These are phyloP conservation scores for Pangasius krempfi DNA, from an alignment of 2,797 vertebrate genomes.

Conservation along the genomic window DNA sequence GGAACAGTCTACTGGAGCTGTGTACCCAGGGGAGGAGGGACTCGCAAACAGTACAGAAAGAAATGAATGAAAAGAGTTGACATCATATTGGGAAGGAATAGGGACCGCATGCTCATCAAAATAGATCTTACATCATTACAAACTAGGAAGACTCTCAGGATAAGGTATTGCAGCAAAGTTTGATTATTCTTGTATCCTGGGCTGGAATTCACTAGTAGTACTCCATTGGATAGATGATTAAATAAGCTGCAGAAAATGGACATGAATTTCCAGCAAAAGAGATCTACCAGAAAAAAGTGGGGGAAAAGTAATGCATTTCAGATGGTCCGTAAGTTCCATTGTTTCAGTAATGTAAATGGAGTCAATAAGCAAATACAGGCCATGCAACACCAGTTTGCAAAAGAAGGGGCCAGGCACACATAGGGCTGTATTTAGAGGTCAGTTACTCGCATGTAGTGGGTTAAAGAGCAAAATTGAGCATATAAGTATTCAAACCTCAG, in stretches of 20 bases:
- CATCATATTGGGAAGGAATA: neutral
- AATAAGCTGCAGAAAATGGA: neutral
- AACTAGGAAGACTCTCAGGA: neutral
- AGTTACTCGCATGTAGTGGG: neutral
- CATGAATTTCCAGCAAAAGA: neutral
- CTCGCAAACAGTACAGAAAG: conserved; percentile 12
- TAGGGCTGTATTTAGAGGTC: neutral
- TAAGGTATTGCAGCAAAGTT: neutral
- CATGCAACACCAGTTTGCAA: neutral
- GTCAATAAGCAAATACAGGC: neutral
- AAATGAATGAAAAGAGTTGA: neutral
- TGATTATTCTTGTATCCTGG: neutral
- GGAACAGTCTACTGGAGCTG: conserved; percentile 9
- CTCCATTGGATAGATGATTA: neutral
- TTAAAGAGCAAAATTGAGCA: neutral
- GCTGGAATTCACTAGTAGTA: neutral
- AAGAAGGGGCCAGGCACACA: neutral
- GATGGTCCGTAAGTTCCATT: neutral
- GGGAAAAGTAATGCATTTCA: neutral
- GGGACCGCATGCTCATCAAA: neutral
- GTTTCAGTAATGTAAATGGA: neutral
- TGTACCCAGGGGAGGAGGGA: conserved; percentile 14
- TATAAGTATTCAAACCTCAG: neutral
- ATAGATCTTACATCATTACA: neutral
- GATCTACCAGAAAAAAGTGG: neutral